Evolutionary conservation across 2,797 vertebrate genomes (phyloP), one percentile per base, ranked within the genome.

Genomic region (Rhinella marina): DNA sequence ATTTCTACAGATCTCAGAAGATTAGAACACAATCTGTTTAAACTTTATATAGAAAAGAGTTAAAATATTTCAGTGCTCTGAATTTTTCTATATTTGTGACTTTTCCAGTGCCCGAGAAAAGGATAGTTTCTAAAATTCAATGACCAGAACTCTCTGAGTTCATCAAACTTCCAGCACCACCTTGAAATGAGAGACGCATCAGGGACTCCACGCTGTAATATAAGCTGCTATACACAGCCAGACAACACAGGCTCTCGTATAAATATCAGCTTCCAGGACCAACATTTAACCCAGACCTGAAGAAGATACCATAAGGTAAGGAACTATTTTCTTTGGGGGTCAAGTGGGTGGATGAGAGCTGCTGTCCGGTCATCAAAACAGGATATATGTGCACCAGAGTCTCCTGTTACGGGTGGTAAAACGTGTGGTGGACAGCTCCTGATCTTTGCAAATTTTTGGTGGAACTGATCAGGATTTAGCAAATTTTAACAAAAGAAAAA

Each of bases 141-240:
- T 77, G 48, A 62, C 25, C 23, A 57, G 3, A 27, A 76, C 66
- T 61, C 23, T 16, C 27, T 76, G 23, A 57, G 25, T 25, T 41
- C 68, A 84, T 81, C 48, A 82, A n/a, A 41, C 68, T 66, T 81
- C 48, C 25, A 81, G 62, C 56, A 61, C 61, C 10, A 75, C 29
- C 70, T 5, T 73, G 82, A 84, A 73, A 83, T 66, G 21, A 70
- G 70, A 83, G 77, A 85, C 52, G 85, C 83, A 81, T 88, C 87
- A 81, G 19, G 23, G 54, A 56, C 48, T 64, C 68, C 56, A 81
- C 78, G 70, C 77, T 27, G 77, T 79, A 88, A 80, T 25, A 52
- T 54, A 78, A 88, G 50, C 59, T 64, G 72, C 13, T 11, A 76
- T 59, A 54, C 1, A 32, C 59, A 52, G 14, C 64, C 16, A 21